Percentiles rank a stretch among this genome's conserved stretches.
Evolutionary conservation across 2,797 vertebrate genomes (phyloP).

Genomic region (Carapus acus): DNA sequence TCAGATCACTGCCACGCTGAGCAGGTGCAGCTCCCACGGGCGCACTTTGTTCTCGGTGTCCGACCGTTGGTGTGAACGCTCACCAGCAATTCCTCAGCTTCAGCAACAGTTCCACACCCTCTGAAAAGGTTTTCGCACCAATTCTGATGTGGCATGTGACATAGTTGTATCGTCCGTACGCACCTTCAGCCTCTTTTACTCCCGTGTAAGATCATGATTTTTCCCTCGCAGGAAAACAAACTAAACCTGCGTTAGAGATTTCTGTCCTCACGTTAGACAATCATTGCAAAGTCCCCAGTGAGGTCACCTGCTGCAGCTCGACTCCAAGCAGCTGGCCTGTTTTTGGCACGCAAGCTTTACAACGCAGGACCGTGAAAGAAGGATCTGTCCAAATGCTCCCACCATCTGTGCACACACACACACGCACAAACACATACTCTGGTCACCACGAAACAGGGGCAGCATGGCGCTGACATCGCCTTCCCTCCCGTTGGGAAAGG

Average conservation of each 20-base stretch:
- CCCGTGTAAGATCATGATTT: constrained; percentile 27
- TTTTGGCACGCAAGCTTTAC: constrained; percentile 17
- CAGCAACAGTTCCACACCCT: constrained; percentile 11
- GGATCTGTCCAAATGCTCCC: background rate
- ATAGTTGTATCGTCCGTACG: constrained; percentile 22
- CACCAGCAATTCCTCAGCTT: constrained; percentile 32
- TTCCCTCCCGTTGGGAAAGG: too few relatives aligned
- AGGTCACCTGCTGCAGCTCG: constrained; percentile 54
- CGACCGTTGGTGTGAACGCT: constrained; percentile 32
- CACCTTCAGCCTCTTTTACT: constrained; percentile 21
- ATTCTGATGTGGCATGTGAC: constrained; percentile 10
- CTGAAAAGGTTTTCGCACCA: constrained; percentile 22
- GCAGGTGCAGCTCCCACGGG: constrained; percentile 13
- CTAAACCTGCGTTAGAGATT: constrained; percentile 26
- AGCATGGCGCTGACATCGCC: background rate
- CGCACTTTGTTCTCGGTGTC: constrained; percentile 7
- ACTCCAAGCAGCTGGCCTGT: constrained; percentile 53
- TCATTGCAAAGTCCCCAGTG: constrained; percentile 50
- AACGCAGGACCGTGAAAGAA: constrained; percentile 7
- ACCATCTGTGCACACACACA: constrained; percentile 16
- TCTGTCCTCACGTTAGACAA: constrained; percentile 51
- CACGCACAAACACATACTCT: constrained; percentile 16
- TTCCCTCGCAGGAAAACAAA: constrained; percentile 26
- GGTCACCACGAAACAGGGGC: constrained; percentile 11
- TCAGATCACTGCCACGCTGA: constrained; percentile 67